Percentiles rank a stretch among this genome's conserved stretches.
Evolutionary conservation across 2,888 invertebrate species (phyloP).

Genomic region (Melitaea athalia): DNA sequence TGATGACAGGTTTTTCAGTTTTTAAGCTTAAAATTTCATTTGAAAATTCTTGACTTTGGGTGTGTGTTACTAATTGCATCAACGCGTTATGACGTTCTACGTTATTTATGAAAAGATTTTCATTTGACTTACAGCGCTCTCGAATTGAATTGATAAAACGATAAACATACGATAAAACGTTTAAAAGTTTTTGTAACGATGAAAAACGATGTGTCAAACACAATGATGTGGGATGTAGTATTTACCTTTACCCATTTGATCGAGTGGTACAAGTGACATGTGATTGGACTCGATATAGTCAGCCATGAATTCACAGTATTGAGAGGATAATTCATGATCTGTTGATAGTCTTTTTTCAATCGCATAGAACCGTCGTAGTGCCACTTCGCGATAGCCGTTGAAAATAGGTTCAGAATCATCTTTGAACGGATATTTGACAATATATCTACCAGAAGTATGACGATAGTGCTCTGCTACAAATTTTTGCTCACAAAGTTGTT

Average conservation of each 20-base stretch:
- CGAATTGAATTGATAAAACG: too few relatives aligned
- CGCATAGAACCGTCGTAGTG: conserved; percentile 30
- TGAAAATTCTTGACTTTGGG: conserved; percentile 9
- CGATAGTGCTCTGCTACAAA: background rate
- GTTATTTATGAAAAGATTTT: too few relatives aligned
- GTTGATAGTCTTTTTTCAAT: conserved; percentile 21
- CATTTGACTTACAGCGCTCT: too few relatives aligned
- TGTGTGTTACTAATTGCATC: too few relatives aligned
- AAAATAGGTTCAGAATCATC: background rate
- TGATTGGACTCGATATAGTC: conserved; percentile 29
- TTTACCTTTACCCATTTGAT: conserved; percentile 9
- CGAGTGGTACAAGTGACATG: conserved; percentile 20
- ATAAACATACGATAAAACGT: too few relatives aligned
- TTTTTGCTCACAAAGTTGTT: background rate
- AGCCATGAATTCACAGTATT: conserved; percentile 32
- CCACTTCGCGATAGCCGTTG: conserved; percentile 24
- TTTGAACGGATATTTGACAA: background rate
- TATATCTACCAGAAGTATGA: background rate
- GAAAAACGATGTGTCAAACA: background rate
- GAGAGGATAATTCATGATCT: conserved; percentile 21
- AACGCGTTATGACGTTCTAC: too few relatives aligned
- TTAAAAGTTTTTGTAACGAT: too few relatives aligned
- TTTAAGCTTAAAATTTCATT: conserved; percentile 16
- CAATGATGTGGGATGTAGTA: conserved; percentile 33
- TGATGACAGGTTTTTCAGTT: conserved; percentile 12